Evolutionary conservation across 2,113 vertebrate genomes (phyloP), one percentile per base, ranked within the genome.

Genomic region (Pseudonaja textilis): DNA sequence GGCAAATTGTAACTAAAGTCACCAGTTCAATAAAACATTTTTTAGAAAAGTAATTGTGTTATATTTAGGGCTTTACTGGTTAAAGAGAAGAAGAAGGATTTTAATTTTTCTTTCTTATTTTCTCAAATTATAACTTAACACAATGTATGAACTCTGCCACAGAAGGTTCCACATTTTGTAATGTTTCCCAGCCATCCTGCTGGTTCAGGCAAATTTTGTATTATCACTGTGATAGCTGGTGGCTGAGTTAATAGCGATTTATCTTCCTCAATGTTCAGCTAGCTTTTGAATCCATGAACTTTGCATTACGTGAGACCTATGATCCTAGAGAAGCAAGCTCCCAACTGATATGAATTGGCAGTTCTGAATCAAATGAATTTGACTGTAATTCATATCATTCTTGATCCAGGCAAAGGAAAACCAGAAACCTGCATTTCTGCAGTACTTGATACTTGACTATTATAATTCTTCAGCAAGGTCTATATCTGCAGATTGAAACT

Each of bases 351-450:
- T 47, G 50, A 42, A 25, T 92, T 45, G 47, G 29, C 0, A 2
- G 34, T 61, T 91, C 56, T 55, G 91, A 89, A 89, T 89, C 59
- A 52, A 93, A 86, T 54, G 22, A 61, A n/a, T 61, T 90, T 54
- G 16, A 10, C 45, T 87, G 42, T 18, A 55, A 64, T 39, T 56
- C 34, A 56, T 89, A 92, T 56, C 34, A 23, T 25, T 57, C 52
- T 89, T 23, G 69, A 34, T 39, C 39, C 52, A 89, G 91, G 87
- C 50, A 34, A 4, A 23, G 85, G 57, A 5, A 88, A 88, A 42
- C 57, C 22, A 64, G 57, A 87, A 69, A n/a, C 23, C 42, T 39
- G 3, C 47, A 57, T 90, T 90, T 64, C 45, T 86, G 54, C 29
- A 52, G 29, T 59, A 26, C 88, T 89, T 64, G 50, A 90, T 50